Evolutionary conservation across 1,140 invertebrate genomes (phyloP).

Genomic region (Drosophila virilis): DNA sequence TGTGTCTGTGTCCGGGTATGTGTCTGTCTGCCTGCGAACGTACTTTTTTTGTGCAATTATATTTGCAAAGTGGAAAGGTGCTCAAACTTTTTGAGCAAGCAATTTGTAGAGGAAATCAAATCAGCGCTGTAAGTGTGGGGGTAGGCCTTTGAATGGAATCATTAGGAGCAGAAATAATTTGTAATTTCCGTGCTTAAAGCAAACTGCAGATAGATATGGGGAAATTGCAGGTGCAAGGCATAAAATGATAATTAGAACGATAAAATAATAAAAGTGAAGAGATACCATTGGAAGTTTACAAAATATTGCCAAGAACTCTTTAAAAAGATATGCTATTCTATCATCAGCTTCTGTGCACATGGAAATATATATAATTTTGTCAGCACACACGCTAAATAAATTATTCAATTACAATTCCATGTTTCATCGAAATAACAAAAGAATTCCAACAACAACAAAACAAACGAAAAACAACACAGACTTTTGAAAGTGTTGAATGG

Average conservation of each 20-base stretch:
- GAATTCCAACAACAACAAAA: not conserved
- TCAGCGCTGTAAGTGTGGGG: constrained; percentile 19
- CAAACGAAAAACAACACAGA: constrained; percentile 20
- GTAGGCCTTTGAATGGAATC: constrained; percentile 35
- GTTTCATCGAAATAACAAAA: not conserved
- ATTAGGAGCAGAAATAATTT: constrained; percentile 30
- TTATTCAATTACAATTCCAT: constrained; percentile 45
- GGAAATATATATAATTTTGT: not conserved
- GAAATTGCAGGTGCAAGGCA: too few species aligned
- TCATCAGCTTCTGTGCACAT: not conserved
- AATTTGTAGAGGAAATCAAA: constrained; percentile 48
- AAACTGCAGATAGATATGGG: not conserved
- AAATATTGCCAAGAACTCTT: not conserved
- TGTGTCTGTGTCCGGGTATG: not conserved
- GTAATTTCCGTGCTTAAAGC: constrained; percentile 20
- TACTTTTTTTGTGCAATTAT: constrained; percentile 39
- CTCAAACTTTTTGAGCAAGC: constrained; percentile 41
- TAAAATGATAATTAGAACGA: not conserved
- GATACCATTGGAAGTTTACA: too few species aligned
- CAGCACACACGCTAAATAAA: not conserved
- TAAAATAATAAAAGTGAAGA: too few species aligned
- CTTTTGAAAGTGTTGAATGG: constrained; percentile 20
- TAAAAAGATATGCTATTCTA: not conserved
- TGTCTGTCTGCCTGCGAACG: not conserved
- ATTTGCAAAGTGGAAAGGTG: constrained; percentile 25